phyloP scores from a whole-genome alignment of 2,888 invertebrate genomes.

The Drosophila falleni region DNA sequence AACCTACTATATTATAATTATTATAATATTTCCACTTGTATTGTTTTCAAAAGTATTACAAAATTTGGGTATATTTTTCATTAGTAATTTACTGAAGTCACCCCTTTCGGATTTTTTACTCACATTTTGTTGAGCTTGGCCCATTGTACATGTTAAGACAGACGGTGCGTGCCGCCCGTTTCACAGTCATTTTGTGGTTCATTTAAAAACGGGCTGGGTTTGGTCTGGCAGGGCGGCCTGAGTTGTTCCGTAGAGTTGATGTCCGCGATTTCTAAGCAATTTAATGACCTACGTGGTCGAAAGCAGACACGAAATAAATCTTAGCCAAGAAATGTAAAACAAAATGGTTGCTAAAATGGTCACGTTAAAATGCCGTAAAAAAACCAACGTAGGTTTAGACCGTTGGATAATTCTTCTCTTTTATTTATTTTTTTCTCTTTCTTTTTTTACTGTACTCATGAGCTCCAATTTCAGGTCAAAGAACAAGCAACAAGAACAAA shows the following conservation, averaged over 20 bases:
- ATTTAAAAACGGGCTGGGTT: conserved; percentile 59
- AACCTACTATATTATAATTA: background rate
- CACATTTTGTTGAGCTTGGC: fast-evolving
- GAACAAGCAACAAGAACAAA: conserved; percentile 48
- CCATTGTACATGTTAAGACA: conserved; percentile 47
- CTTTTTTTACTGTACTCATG: conserved; percentile 14
- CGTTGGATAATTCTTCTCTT: conserved; percentile 28
- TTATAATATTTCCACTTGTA: too few relatives aligned
- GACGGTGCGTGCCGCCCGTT: conserved; percentile 64
- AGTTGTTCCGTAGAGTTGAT: conserved; percentile 47
- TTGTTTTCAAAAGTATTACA: background rate
- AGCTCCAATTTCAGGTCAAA: conserved; percentile 51
- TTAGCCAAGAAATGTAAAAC: conserved; percentile 63
- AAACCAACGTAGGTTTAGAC: conserved; percentile 26
- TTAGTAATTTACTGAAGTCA: too few relatives aligned
- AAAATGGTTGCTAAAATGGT: conserved; percentile 74
- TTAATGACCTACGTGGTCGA: conserved; percentile 79
- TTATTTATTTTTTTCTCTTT: conserved; percentile 12
- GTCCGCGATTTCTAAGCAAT: conserved; percentile 78
- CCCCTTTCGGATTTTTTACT: background rate
- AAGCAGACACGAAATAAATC: conserved; percentile 74
- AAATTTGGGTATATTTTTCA: background rate
- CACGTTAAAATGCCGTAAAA: conserved; percentile 78
- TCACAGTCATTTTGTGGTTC: conserved; percentile 75
- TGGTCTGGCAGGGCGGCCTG: conserved; percentile 11